These are phyloP conservation scores for Phoebastria nigripes DNA, from an alignment of 2,797 vertebrate species.

Conservation along the genomic window DNA sequence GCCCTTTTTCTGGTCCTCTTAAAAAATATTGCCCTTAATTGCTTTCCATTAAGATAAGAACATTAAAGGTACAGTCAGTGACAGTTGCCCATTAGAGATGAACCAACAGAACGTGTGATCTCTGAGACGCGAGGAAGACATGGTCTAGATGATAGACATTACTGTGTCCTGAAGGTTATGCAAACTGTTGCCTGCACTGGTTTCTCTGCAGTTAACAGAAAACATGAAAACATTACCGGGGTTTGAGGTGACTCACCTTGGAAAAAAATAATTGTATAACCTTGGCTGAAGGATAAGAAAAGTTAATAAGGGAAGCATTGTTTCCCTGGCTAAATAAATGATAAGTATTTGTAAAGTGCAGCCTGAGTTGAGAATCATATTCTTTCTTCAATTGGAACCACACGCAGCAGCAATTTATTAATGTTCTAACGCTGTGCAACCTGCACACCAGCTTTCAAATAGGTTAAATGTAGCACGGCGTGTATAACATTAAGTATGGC, in stretches of 20 bases:
- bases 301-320: neutral
- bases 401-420: constrained; percentile 7
- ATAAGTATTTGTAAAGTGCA: neutral
- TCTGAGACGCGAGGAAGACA: neutral
- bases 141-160: neutral
- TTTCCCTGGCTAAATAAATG: neutral
- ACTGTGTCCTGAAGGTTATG: neutral
- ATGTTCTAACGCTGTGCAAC: neutral
- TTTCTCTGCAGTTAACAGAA: constrained; percentile 1
- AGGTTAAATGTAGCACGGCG: constrained; percentile 24
- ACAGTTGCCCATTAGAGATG: neutral
- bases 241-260: neutral
- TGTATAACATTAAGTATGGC: neutral
- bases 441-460: neutral
- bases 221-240: neutral
- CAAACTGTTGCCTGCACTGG: neutral
- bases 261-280: neutral
- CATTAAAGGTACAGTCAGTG: neutral
- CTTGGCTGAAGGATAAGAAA: neutral
- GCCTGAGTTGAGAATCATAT: neutral
- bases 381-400: neutral
- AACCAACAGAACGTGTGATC: neutral
- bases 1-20: neutral
- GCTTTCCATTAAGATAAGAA: neutral
- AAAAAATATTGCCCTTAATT: constrained; percentile 23